These are phyloP conservation scores for Bombyx huttoni DNA, from an alignment of 2,888 invertebrate species.

Conservation along the genomic window DNA sequence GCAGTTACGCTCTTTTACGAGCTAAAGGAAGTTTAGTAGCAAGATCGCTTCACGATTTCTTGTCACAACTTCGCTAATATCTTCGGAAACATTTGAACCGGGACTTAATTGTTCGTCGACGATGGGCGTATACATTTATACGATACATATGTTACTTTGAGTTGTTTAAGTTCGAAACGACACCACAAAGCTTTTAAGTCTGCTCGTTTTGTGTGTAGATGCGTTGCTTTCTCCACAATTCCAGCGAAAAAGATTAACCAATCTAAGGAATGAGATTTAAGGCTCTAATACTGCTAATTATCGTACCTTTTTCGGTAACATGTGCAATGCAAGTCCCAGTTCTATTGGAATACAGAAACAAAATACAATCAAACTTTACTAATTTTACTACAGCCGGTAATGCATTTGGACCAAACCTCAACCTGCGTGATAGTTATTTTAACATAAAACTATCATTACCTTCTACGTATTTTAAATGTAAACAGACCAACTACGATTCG, in stretches of 20 bases:
- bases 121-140: constrained; percentile 14
- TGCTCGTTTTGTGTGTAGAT: neutral
- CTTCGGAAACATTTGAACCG: constrained; percentile 33
- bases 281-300: neutral
- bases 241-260: neutral
- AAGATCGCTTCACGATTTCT: constrained; percentile 31
- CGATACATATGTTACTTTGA: constrained; percentile 15
- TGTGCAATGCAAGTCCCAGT: no score
- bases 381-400: no score
- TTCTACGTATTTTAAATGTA: no score
- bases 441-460: no score
- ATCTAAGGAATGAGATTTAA: neutral
- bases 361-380: no score
- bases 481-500: no score
- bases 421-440: no score
- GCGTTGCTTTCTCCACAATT: neutral
- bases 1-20: constrained; percentile 62
- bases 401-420: no score
- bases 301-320: no score
- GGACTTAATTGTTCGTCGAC: constrained; percentile 35
- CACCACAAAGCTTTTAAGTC: neutral
- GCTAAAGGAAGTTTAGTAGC: constrained; percentile 41
- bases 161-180: neutral
- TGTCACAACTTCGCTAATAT: constrained; percentile 49
- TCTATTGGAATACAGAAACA: no score